Evolutionary conservation across 2,113 vertebrate genomes (phyloP).

Genomic region (Promerops cafer): DNA sequence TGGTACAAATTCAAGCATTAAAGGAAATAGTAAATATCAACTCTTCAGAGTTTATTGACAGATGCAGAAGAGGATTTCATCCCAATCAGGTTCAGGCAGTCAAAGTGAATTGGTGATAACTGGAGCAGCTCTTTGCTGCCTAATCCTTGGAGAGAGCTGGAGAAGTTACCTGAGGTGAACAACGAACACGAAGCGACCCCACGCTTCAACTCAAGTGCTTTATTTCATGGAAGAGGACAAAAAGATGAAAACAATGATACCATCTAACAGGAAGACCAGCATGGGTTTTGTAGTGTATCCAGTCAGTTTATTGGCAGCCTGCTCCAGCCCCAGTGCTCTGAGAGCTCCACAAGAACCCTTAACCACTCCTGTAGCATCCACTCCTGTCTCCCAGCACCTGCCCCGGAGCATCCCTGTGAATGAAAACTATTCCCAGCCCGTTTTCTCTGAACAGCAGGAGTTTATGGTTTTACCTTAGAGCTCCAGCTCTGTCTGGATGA

Average conservation of each 20-base stretch:
- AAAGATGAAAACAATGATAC: neutral
- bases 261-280: neutral
- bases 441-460: neutral
- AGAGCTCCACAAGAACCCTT: neutral
- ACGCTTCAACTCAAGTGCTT: neutral
- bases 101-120: neutral
- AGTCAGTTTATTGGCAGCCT: neutral
- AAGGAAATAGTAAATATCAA: constrained; percentile 12
- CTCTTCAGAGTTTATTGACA: constrained; percentile 2
- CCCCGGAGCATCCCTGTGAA: neutral
- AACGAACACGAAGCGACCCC: neutral
- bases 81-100: neutral
- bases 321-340: neutral
- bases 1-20: neutral
- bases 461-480: neutral
- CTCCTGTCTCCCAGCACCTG: rapidly evolving
- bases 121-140: neutral
- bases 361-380: neutral
- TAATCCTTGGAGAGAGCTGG: neutral
- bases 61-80: neutral
- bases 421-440: neutral
- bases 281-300: neutral
- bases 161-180: neutral
- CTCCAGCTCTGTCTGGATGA: neutral
- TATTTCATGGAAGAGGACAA: neutral